phyloP scores from a whole-genome alignment of 2,113 vertebrate species.

The Poeciliopsis prolifica region DNA sequence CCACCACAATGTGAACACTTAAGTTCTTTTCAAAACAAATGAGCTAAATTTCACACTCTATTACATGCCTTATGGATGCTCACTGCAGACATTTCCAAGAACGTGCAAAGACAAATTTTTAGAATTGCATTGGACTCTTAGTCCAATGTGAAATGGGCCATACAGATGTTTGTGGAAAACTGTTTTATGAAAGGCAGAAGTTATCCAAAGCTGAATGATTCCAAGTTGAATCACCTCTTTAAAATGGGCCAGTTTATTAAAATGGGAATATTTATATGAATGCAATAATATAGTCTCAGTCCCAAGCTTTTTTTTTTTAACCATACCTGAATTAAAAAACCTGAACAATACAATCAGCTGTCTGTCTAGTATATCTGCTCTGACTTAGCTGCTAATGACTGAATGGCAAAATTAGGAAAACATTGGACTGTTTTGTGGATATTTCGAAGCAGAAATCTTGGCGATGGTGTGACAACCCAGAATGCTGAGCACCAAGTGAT shows the following conservation, averaged over 20 bases:
- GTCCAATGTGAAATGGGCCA: neutral
- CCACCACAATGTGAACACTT: no score
- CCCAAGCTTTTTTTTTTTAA: neutral
- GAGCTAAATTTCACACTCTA: neutral
- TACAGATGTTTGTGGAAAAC: neutral
- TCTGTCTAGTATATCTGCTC: neutral
- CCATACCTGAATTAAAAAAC: slow-evolving; percentile 11
- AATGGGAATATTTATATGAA: neutral
- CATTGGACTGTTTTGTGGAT: slow-evolving; percentile 1
- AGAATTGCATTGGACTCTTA: neutral
- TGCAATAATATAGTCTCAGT: neutral
- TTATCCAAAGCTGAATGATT: neutral
- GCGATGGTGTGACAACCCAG: slow-evolving; percentile 16
- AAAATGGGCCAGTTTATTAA: neutral
- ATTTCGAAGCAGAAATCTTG: slow-evolving; percentile 7
- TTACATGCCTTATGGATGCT: neutral
- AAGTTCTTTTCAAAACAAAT: neutral
- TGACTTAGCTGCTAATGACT: slow-evolving; percentile 5
- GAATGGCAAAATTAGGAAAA: slow-evolving; percentile 28
- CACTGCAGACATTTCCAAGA: neutral
- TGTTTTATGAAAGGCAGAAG: neutral
- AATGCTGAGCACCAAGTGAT: slow-evolving; percentile 14
- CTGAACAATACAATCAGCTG: slow-evolving; percentile 8
- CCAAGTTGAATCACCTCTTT: neutral
- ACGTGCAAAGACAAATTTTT: neutral